These are phyloP conservation scores for Sipunculus nudus DNA, from an alignment of 2,888 invertebrate genomes.

Conservation along the genomic window DNA sequence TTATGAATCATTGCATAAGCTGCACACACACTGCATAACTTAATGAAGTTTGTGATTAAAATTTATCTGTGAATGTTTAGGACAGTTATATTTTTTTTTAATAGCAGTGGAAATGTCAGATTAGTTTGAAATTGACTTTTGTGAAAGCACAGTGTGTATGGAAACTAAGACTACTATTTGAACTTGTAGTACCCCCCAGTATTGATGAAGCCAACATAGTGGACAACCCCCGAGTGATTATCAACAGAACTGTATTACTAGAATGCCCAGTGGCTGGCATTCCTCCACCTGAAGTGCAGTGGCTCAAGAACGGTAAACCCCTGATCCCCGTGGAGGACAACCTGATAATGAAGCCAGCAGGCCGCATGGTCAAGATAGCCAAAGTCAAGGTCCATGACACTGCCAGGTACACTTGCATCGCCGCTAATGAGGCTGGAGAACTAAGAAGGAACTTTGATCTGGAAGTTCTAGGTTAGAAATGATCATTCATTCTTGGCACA, in stretches of 20 bases:
- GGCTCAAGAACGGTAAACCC: conserved; percentile 35
- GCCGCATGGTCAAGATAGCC: conserved; percentile 50
- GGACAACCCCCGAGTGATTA: conserved; percentile 55
- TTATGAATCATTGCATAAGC: too few species aligned
- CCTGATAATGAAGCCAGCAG: conserved; percentile 33
- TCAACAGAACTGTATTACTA: conserved; percentile 60
- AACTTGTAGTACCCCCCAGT: conserved; percentile 62
- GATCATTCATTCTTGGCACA: background rate
- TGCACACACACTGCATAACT: too few species aligned
- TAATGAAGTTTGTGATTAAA: too few species aligned
- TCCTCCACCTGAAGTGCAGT: conserved; percentile 60
- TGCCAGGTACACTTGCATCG: conserved; percentile 67
- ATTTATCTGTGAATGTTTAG: too few species aligned
- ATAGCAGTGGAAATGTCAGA: too few species aligned
- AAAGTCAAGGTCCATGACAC: conserved; percentile 58
- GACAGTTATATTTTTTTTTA: too few species aligned
- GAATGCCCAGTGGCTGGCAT: conserved; percentile 66
- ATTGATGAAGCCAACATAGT: conserved; percentile 63
- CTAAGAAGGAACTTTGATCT: conserved; percentile 61
- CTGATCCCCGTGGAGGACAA: conserved; percentile 55
- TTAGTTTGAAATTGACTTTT: too few species aligned
- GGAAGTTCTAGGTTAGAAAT: conserved; percentile 56
- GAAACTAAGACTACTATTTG: too few species aligned
- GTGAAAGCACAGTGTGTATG: too few species aligned
- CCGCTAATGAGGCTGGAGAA: conserved; percentile 68